Evolutionary conservation across 2,797 vertebrate species (phyloP), one percentile per base, ranked within the genome.

Genomic region (Lacerta viridis): DNA sequence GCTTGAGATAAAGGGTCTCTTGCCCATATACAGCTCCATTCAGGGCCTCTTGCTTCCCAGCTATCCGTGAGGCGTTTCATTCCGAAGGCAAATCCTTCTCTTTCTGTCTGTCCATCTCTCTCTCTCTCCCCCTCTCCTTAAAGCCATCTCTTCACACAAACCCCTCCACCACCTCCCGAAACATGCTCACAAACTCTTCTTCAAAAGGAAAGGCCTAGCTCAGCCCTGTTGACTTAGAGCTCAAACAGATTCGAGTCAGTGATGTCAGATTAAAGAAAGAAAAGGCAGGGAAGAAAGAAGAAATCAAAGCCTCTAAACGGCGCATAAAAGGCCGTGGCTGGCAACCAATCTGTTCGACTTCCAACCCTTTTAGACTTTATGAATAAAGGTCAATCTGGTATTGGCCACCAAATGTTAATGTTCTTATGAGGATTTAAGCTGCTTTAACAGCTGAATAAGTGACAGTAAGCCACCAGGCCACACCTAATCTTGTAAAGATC

Each of bases 191-290:
- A 94, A 94, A 95, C 91, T 93, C 92, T 87, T 93, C 96, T 96
- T 97, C 96, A 97, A 95, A 97, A 96, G 96, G 94, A 74, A 91
- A 96, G 95, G 94, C 95, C 96, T 95, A 83, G 94, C 77, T 91
- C 78, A 81, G 95, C 90, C 95, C 94, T 98, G 97, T 98, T 98
- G 98, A 97, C 97, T 97, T 97, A 97, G 97, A 97, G 95, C 94
- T 96, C 96, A 97, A 98, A 98, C 97, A 97, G 96, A 96, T 97
- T 96, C 96, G 96, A 97, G 97, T 93, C 97, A 95, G 95, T 41
- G 88, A 98, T 97, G 97, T 98, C 98, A 98, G 98, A 97, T 98
- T 97, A 98, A 96, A 96, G 96, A 96, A 97, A 97, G 97, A 98
- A 98, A 97, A 27, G 93, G 96, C 92, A 94, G 92, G 92, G 96